Conservation (phyloP, 2,113 vertebrate species). For the Vulpes vulpes region DNA sequence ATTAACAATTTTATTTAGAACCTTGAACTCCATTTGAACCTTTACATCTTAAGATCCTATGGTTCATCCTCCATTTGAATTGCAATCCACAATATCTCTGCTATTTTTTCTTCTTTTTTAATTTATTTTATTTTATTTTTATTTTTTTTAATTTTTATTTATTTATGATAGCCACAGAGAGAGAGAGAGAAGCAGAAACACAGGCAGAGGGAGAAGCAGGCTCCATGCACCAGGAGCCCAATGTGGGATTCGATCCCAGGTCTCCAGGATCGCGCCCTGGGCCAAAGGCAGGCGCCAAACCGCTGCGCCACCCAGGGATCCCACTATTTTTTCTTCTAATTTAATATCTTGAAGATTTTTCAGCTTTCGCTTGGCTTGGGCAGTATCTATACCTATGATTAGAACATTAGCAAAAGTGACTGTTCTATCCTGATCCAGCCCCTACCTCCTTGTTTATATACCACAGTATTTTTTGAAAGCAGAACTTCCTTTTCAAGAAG, state of each 20-base stretch:
- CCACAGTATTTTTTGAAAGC: constrained; percentile 1
- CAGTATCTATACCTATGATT: not conserved
- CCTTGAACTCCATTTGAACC: not conserved
- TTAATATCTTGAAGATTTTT: constrained; percentile 39
- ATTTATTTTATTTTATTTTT: no score
- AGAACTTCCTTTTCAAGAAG: constrained; percentile 56
- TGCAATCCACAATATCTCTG: not conserved
- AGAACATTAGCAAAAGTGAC: constrained; percentile 44
- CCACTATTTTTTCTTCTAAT: not conserved
- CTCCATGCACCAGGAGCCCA: no score
- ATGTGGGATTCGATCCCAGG: no score
- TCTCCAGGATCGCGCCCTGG: no score
- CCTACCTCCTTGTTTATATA: not conserved
- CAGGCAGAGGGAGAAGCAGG: no score
- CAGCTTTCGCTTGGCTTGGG: not conserved
- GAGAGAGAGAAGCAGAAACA: no score
- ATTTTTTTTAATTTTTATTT: no score
- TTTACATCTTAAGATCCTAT: not conserved
- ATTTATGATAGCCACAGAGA: no score
- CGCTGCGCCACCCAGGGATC: no score
- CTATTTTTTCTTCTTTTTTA: not conserved
- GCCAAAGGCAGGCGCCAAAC: no score
- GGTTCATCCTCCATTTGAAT: not conserved
- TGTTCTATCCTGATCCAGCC: not conserved
- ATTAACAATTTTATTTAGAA: constrained; percentile 20